A percentile compares a stretch with the other conserved stretches of the same genome.
Evolutionary conservation across 1,140 invertebrate species (phyloP).

Genomic region (Phortica variegata): DNA sequence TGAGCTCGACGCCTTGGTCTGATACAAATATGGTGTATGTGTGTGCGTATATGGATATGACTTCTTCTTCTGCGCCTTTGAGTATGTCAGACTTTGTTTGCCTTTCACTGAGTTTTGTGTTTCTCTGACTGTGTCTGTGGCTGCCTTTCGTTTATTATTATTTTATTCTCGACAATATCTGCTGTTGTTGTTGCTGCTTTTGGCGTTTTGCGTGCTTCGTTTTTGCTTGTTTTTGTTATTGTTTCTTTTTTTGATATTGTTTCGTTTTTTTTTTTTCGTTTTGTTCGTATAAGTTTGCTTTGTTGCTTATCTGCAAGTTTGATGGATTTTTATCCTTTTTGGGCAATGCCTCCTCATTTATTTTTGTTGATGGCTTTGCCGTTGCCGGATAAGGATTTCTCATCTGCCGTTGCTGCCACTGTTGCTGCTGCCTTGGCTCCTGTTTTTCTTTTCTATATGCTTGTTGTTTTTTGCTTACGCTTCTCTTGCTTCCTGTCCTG

Average conservation of each 20-base stretch:
- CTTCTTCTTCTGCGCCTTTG: not conserved
- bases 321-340: slow-evolving; percentile 52
- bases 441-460: slow-evolving; percentile 22
- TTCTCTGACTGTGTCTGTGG: too few species aligned
- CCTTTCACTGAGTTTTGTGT: not conserved
- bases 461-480: slow-evolving; percentile 4
- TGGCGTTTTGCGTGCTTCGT: slow-evolving; percentile 1
- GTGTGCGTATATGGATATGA: too few species aligned
- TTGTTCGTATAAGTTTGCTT: slow-evolving; percentile 5
- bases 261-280: slow-evolving; percentile 12
- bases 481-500: not conserved
- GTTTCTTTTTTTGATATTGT: not conserved
- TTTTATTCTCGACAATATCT: not conserved
- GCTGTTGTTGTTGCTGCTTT: not conserved
- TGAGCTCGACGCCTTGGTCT: slow-evolving; percentile 13
- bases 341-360: slow-evolving; percentile 22
- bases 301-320: slow-evolving; percentile 52
- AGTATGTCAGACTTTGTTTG: not conserved
- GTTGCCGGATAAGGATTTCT: too few species aligned
- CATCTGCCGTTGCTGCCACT: too few species aligned
- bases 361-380: not conserved
- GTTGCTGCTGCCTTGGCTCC: slow-evolving; percentile 1
- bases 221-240: not conserved
- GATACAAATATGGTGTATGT: too few species aligned
- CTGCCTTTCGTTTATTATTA: slow-evolving; percentile 1